Evolutionary conservation across 2,888 invertebrate species (phyloP).

Genomic region (Drosophila tanythrix): DNA sequence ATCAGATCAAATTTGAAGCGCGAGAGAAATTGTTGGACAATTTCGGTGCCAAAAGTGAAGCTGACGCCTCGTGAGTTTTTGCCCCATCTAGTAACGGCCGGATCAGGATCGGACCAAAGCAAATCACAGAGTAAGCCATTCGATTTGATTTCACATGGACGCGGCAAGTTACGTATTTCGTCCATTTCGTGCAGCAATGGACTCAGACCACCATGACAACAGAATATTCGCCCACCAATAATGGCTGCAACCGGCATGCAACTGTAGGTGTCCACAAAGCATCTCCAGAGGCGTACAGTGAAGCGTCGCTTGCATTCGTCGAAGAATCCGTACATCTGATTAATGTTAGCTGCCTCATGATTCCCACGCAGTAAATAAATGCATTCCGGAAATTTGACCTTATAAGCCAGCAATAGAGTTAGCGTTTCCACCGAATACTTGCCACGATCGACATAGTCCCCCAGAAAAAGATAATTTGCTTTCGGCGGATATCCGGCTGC

Average conservation of each 20-base stretch:
- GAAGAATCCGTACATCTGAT: slow-evolving; percentile 98
- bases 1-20: slow-evolving; percentile 91
- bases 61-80: slow-evolving; percentile 99
- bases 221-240: slow-evolving; percentile 89
- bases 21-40: slow-evolving; percentile 96
- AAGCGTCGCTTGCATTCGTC: slow-evolving; percentile 97
- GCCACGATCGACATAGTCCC: slow-evolving; percentile 57
- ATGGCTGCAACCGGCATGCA: slow-evolving; percentile 99
- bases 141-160: slow-evolving; percentile 98
- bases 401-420: slow-evolving; percentile 43
- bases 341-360: slow-evolving; percentile 96
- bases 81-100: slow-evolving; percentile 98
- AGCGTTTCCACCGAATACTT: slow-evolving; percentile 49
- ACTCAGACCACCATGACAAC: slow-evolving; percentile 93
- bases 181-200: slow-evolving; percentile 97
- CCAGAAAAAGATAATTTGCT: slow-evolving; percentile 38
- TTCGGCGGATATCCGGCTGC: slow-evolving; percentile 36
- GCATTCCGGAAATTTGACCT: slow-evolving; percentile 41
- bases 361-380: slow-evolving; percentile 50
- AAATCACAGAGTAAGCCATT: slow-evolving; percentile 98
- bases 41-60: slow-evolving; percentile 99
- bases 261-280: slow-evolving; percentile 99
- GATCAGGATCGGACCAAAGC: slow-evolving; percentile 98
- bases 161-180: slow-evolving; percentile 98
- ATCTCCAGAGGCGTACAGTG: slow-evolving; percentile 99